Evolutionary conservation across 1,140 invertebrate species (phyloP), one percentile per base, ranked within the genome.

Genomic region (Drosophila elegans): DNA sequence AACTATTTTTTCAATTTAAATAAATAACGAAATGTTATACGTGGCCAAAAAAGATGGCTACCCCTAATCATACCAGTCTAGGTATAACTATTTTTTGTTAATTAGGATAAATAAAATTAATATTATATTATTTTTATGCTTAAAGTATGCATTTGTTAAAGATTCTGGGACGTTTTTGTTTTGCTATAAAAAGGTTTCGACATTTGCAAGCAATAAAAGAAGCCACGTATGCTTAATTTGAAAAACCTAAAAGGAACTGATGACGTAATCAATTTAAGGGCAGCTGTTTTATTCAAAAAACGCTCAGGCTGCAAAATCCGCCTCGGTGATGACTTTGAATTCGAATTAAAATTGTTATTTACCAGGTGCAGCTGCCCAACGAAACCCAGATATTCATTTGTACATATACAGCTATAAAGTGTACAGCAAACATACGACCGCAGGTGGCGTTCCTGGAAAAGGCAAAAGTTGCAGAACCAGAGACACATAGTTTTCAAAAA

Each of bases 241-340:
- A 45, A 45, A 11, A 45, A 11, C 44, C 1, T 16, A 56, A 46
- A 75, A 67, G 56, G 44, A 57, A 66, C 41, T 32, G 52, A 27
- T 21, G 10, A 6, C 25, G 36, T 38, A 68, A 52, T 44, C 60
- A 44, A 64, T 25, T 42, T 66, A 44, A 36, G 29, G 36, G 54
- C 27, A 45, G 41, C 21, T 25, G 60, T 21, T 52, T 36, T 7
- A 27, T 29, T 32, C n/a, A 34, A 51, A 51, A 67, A 64, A 72
- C 72, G 82, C 82, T 86, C 75, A 88, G 66, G 53, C 74, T 72
- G 84, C 83, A 86, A 73, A 77, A 66, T 9, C 51, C 49, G 74
- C 21, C 42, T 51, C 41, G 12, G 41, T 46, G 46, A 66, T 75
- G 71, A 42, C 44, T 75, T 52, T 34, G 36, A 56, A 56, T 52